Evolutionary conservation across 2,888 invertebrate species (phyloP).

Genomic region (Cenopis cana): DNA sequence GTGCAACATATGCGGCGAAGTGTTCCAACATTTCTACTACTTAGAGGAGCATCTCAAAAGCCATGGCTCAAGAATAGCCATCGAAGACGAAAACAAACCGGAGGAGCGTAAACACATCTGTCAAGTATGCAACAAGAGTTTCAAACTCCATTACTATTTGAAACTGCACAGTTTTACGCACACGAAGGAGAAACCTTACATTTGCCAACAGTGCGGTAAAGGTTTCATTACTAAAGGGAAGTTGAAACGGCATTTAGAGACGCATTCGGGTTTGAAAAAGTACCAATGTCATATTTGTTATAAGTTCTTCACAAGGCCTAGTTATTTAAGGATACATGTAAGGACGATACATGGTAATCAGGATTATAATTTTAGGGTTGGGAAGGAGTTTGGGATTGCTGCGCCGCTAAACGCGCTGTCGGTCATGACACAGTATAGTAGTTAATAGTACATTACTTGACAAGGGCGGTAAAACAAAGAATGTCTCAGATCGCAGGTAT

Average conservation of each 20-base stretch:
- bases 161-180: constrained; percentile 78
- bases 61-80: constrained; percentile 72
- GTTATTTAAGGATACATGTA: constrained; percentile 74
- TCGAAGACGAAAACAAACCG: constrained; percentile 61
- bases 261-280: constrained; percentile 74
- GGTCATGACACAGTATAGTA: constrained; percentile 33
- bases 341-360: constrained; percentile 77
- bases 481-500: too few relatives aligned
- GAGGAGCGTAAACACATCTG: constrained; percentile 75
- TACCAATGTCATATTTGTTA: constrained; percentile 80
- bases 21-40: constrained; percentile 78
- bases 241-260: constrained; percentile 74
- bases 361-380: constrained; percentile 70
- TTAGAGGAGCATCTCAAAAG: constrained; percentile 76
- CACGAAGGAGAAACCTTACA: constrained; percentile 76
- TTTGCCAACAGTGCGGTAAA: constrained; percentile 78
- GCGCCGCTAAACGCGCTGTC: constrained; percentile 15
- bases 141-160: constrained; percentile 75
- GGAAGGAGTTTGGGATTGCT: constrained; percentile 52
- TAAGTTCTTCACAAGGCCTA: constrained; percentile 76
- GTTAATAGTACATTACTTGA: too few relatives aligned
- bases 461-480: too few relatives aligned
- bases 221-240: constrained; percentile 79
- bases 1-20: constrained; percentile 78
- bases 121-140: constrained; percentile 70